phyloP scores from a whole-genome alignment of 2,888 invertebrate genomes.

The Yponomeuta sedellus region DNA sequence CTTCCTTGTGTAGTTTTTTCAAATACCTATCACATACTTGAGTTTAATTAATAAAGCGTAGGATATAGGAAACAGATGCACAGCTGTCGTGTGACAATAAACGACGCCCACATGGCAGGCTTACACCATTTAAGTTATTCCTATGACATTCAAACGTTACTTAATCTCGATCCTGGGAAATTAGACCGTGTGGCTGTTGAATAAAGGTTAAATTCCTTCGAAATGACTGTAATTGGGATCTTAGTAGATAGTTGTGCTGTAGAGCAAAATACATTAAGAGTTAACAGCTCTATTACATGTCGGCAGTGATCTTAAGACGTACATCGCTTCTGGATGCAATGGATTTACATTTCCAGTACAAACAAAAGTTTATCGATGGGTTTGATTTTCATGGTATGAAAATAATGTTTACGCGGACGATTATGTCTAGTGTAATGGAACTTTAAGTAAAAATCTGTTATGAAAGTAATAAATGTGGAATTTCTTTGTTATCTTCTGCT shows the following conservation, averaged over 20 bases:
- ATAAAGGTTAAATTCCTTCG: too few relatives aligned
- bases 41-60: neutral
- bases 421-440: too few relatives aligned
- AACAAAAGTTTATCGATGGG: too few relatives aligned
- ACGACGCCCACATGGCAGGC: neutral
- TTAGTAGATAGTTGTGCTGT: too few relatives aligned
- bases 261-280: neutral
- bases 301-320: neutral
- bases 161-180: neutral
- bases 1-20: neutral
- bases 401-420: too few relatives aligned
- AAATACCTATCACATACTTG: neutral
- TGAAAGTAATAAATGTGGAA: too few relatives aligned
- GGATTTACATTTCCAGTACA: too few relatives aligned
- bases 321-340: neutral
- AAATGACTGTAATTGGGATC: too few relatives aligned
- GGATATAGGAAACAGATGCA: neutral
- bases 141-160: neutral
- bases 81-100: neutral
- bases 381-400: too few relatives aligned
- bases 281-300: neutral
- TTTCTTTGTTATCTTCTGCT: too few relatives aligned
- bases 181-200: too few relatives aligned
- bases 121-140: neutral
- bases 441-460: too few relatives aligned